phyloP scores from a whole-genome alignment of 2,888 invertebrate genomes.

The Malthinus flaveolus region DNA sequence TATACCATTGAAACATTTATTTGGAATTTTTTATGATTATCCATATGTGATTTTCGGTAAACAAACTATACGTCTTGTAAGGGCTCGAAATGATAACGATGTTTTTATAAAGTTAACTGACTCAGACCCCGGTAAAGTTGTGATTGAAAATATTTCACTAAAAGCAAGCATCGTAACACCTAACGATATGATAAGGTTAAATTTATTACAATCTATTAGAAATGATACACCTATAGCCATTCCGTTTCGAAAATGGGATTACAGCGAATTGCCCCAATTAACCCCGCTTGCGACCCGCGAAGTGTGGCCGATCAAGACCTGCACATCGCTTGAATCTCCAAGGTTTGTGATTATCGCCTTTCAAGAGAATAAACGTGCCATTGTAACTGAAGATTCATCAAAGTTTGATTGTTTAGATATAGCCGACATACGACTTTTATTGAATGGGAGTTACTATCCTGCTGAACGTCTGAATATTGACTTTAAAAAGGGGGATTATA shows the following conservation, averaged over 20 bases:
- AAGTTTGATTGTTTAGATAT: no score
- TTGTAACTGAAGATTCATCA: no score
- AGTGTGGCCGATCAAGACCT: conserved; percentile 41
- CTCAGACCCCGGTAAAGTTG: neutral
- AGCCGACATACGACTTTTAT: conserved; percentile 42
- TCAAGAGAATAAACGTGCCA: no score
- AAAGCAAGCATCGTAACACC: neutral
- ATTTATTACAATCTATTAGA: neutral
- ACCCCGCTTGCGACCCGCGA: conserved; percentile 20
- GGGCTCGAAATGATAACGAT: no score
- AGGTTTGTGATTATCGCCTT: no score
- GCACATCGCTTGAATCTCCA: conserved; percentile 43
- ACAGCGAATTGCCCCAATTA: conserved; percentile 45
- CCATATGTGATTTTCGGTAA: conserved; percentile 1
- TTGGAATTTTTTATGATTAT: conserved; percentile 9
- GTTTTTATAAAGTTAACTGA: no score
- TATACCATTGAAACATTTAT: no score
- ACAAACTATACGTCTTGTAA: neutral
- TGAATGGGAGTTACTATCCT: conserved; percentile 44
- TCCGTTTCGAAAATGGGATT: conserved; percentile 42
- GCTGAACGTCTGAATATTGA: conserved; percentile 41
- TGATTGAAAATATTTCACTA: neutral
- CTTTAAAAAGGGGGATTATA: conserved; percentile 34
- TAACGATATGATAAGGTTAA: neutral
- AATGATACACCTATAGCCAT: conserved; percentile 3